Evolutionary conservation across 1,140 invertebrate species (phyloP).

Genomic region (Papilio machaon): DNA sequence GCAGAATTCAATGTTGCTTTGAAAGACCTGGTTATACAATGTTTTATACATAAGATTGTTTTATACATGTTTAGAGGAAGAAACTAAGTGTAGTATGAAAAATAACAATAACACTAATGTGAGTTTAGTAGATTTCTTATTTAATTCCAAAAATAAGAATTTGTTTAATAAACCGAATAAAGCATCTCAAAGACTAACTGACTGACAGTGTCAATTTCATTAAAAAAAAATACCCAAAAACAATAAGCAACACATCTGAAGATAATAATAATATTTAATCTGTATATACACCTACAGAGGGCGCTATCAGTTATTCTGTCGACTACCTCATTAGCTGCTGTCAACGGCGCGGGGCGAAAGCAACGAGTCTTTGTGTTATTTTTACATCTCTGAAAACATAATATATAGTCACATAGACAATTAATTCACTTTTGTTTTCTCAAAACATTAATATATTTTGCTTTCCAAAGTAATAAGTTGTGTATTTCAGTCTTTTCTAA

Average conservation of each 20-base stretch:
- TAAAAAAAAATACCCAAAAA: not conserved
- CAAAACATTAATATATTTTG: not conserved
- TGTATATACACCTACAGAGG: not conserved
- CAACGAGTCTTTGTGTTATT: conserved; percentile 16
- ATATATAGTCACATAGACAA: not conserved
- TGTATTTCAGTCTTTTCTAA: not conserved
- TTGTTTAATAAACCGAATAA: too few species aligned
- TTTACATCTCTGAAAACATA: conserved; percentile 10
- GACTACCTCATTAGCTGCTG: conserved; percentile 12
- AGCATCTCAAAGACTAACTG: too few species aligned
- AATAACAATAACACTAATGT: too few species aligned
- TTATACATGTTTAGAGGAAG: not conserved
- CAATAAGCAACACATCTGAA: conserved; percentile 3
- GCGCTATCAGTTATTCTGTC: conserved; percentile 12
- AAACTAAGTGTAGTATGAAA: too few species aligned
- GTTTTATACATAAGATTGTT: not conserved
- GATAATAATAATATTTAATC: conserved; percentile 2
- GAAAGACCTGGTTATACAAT: not conserved
- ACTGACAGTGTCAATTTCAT: not conserved
- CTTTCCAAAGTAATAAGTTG: not conserved
- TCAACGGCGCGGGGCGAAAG: not conserved
- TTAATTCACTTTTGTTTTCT: not conserved
- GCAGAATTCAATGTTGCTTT: not conserved
- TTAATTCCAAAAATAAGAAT: too few species aligned
- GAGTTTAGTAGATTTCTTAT: too few species aligned